These are phyloP conservation scores for Tillus elongatus DNA, from an alignment of 2,888 invertebrate genomes.

Conservation along the genomic window DNA sequence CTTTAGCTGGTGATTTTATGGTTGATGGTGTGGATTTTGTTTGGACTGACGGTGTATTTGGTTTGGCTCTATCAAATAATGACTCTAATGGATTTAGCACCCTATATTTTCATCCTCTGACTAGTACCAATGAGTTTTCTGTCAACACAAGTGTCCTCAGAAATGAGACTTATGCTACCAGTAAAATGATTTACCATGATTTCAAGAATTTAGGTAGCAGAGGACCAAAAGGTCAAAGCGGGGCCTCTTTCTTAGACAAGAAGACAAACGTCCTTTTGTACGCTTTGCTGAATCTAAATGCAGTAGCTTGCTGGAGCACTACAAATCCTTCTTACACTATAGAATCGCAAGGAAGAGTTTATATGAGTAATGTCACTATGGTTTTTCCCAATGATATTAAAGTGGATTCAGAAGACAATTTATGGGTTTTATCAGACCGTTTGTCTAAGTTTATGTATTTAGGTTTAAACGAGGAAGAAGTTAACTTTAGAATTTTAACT, in stretches of 20 bases:
- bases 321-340: conserved; percentile 57
- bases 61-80: conserved; percentile 58
- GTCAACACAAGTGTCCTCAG: conserved; percentile 61
- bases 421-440: conserved; percentile 68
- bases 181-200: conserved; percentile 50
- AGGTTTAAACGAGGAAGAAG: conserved; percentile 50
- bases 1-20: conserved; percentile 61
- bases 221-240: conserved; percentile 64
- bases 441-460: conserved; percentile 63
- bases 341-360: conserved; percentile 63
- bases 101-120: conserved; percentile 71
- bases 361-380: conserved; percentile 61
- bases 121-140: conserved; percentile 66
- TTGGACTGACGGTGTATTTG: conserved; percentile 72
- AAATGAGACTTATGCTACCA: conserved; percentile 44
- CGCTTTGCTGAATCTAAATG: conserved; percentile 63
- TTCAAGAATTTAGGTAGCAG: conserved; percentile 60
- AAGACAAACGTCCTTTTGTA: conserved; percentile 66
- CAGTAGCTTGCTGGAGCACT: conserved; percentile 70
- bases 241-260: conserved; percentile 61
- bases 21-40: conserved; percentile 61
- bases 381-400: conserved; percentile 71
- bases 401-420: conserved; percentile 58
- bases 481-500: conserved; percentile 63
- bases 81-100: conserved; percentile 58